Conservation (phyloP, 2,888 invertebrate genomes). For the Eupithecia dodoneata region DNA sequence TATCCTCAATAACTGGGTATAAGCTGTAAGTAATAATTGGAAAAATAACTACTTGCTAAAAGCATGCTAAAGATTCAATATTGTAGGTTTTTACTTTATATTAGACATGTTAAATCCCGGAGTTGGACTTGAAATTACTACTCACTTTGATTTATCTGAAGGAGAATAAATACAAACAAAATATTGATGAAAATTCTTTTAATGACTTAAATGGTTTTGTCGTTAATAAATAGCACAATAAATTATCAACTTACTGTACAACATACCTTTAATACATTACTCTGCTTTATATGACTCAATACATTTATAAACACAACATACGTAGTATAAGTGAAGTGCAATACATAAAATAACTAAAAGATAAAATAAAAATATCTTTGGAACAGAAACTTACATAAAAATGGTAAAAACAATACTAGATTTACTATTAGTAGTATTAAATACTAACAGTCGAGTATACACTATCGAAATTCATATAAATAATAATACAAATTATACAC, state of each 20-base stretch:
- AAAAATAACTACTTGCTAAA: no score
- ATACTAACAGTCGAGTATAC: conserved; percentile 14
- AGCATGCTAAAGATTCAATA: not conserved
- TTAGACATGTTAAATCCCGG: no score
- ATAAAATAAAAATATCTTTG: conserved; percentile 73
- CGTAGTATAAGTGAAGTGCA: conserved; percentile 49
- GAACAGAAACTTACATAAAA: conserved; percentile 58
- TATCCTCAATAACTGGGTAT: not conserved
- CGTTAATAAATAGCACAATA: conserved; percentile 55
- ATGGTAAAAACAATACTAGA: conserved; percentile 52
- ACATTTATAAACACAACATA: conserved; percentile 58
- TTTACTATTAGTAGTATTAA: conserved; percentile 34
- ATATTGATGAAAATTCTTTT: conserved; percentile 47
- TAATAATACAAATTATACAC: not conserved
- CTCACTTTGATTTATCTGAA: not conserved
- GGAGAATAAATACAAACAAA: not conserved
- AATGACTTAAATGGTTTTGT: conserved; percentile 65
- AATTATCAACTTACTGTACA: conserved; percentile 41
- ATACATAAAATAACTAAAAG: conserved; percentile 56
- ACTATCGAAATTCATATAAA: conserved; percentile 14
- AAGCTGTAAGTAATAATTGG: no score
- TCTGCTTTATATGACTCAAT: conserved; percentile 65
- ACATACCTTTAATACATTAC: conserved; percentile 49
- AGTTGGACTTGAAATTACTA: not conserved
- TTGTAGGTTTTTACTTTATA: not conserved